Base-by-base conservation (phyloP, 2,797 vertebrate genomes). In the Neosilurus mollespiculum region DNA sequence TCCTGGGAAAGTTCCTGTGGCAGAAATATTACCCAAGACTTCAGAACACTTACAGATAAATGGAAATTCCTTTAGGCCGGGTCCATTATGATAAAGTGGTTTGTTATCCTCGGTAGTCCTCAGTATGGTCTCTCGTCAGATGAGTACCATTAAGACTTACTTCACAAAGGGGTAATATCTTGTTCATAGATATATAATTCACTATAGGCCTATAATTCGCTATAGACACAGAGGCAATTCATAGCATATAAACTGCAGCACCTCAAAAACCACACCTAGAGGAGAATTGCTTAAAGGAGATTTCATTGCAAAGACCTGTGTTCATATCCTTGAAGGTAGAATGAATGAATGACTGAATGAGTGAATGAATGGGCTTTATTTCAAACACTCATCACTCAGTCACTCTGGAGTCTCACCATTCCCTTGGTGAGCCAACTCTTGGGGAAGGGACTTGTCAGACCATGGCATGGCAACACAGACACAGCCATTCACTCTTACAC, bases 1-100 rank as follows among this genome's bases (percentile, higher is more conserved):
- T 34, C 24, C 9, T 58, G 72, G 30, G 56, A 56, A 58, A 2
- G 69, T 58, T 75, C 54, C 49, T 26, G 51, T 3, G 1, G 24
- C 53, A 56, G 51, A 73, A 73, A 73, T 56, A 26, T 51, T 51
- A 54, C 53, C 24, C 24, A 53, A 72, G 43, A 72, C 22, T 53
- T 43, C 14, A 5, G 34, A 70, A 49, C 67, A 49, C 69, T 75
- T 56, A 56, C 49, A 30, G n/a, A 73, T 73, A 75, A 75, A 75
- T 56, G 51, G 71, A 75, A 75, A 75, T 75, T 75, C 53, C 51
- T 75, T 75, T 56, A 56, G 24, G 9, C 53, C 15, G 26, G 71
- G 53, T 75, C 71, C 71, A 75, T 75, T 30, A 58, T 58, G 72
- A 76, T 37, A 76, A 76, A 58, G 26, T 76, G 72, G 26, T 75